Evolutionary conservation across 2,888 invertebrate genomes (phyloP).

Genomic region (Zelleria hepariella): DNA sequence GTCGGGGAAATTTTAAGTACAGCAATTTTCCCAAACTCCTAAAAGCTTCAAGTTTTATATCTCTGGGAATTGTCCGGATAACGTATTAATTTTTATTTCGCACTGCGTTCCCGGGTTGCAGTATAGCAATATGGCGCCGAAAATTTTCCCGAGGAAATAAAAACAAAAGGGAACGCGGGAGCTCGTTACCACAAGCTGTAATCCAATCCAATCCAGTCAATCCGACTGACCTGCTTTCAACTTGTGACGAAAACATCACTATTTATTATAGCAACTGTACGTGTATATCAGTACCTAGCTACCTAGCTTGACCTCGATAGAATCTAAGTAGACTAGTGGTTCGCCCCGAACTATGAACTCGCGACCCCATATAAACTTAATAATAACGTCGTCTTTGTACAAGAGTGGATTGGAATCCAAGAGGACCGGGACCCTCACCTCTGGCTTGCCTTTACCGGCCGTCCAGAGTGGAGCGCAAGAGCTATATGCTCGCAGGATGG

Average conservation of each 20-base stretch:
- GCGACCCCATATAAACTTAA: too few relatives aligned
- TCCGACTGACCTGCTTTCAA: constrained; percentile 27
- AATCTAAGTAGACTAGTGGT: too few relatives aligned
- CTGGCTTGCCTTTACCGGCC: too few relatives aligned
- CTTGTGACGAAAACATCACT: neutral
- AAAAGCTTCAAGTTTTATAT: neutral
- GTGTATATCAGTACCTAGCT: neutral
- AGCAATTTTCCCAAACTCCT: neutral
- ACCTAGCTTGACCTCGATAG: neutral
- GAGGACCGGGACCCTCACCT: too few relatives aligned
- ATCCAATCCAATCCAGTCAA: constrained; percentile 42
- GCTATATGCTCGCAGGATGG: too few relatives aligned
- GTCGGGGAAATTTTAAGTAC: neutral
- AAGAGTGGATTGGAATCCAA: too few relatives aligned
- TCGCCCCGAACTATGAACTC: too few relatives aligned
- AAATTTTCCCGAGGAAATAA: constrained; percentile 26
- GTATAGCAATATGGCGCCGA: constrained; percentile 10
- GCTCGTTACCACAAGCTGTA: constrained; percentile 39
- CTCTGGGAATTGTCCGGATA: neutral
- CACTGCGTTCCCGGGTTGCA: neutral
- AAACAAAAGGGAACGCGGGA: constrained; percentile 24
- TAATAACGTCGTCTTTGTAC: too few relatives aligned
- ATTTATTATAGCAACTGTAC: neutral
- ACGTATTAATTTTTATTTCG: constrained; percentile 24
- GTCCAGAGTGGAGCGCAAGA: too few relatives aligned